These are phyloP conservation scores for Latrodectus elegans DNA, from an alignment of 2,888 invertebrate genomes.

Conservation along the genomic window DNA sequence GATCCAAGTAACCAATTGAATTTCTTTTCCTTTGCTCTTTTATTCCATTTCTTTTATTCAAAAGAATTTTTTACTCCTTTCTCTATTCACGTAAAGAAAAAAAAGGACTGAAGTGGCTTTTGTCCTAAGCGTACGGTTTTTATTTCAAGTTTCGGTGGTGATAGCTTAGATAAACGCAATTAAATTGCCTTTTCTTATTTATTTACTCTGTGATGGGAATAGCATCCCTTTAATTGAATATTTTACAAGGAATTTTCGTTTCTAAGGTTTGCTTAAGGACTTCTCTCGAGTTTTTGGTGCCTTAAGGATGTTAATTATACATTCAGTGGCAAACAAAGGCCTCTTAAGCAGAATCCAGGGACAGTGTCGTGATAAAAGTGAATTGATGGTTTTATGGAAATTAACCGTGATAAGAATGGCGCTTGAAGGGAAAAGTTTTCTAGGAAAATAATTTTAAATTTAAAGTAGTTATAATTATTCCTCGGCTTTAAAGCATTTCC, in stretches of 20 bases:
- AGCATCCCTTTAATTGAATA: slow-evolving; percentile 43
- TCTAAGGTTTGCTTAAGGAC: not conserved
- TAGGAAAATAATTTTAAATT: not conserved
- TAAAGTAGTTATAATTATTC: not conserved
- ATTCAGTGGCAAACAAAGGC: slow-evolving; percentile 10
- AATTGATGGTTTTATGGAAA: slow-evolving; percentile 10
- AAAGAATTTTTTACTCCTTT: not conserved
- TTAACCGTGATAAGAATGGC: slow-evolving; percentile 9
- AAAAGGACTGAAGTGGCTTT: slow-evolving; percentile 20
- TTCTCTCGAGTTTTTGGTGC: not conserved
- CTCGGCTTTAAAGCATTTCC: not conserved
- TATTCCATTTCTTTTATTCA: slow-evolving; percentile 8
- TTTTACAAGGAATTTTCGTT: slow-evolving; percentile 24
- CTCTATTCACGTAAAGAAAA: not conserved
- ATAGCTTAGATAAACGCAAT: slow-evolving; percentile 47
- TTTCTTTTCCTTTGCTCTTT: slow-evolving; percentile 20
- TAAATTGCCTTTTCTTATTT: slow-evolving; percentile 32
- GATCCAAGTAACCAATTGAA: slow-evolving; percentile 36
- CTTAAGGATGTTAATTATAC: slow-evolving; percentile 37
- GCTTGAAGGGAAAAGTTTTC: not conserved
- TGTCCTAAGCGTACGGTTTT: slow-evolving; percentile 3
- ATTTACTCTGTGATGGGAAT: slow-evolving; percentile 4
- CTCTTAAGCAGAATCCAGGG: slow-evolving; percentile 3
- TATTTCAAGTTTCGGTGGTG: slow-evolving; percentile 16
- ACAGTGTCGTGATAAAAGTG: not conserved